phyloP scores from a whole-genome alignment of 2,888 invertebrate species.

The Cryptosula pallasiana region DNA sequence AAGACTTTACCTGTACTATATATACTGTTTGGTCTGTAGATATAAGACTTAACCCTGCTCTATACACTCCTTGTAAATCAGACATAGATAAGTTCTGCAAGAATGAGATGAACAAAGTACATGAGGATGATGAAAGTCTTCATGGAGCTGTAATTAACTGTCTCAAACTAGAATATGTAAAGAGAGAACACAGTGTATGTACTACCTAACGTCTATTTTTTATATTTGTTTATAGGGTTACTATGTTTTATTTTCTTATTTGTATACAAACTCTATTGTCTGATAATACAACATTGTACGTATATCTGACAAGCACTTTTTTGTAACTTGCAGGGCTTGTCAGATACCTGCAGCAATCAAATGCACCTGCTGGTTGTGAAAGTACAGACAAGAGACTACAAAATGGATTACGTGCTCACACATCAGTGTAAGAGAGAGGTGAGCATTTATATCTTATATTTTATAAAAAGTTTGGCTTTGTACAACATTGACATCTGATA shows the following conservation, averaged over 20 bases:
- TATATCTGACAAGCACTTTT: no score
- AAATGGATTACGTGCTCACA: constrained; percentile 79
- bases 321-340: background rate
- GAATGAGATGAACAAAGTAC: constrained; percentile 56
- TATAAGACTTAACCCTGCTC: constrained; percentile 77
- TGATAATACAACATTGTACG: no score
- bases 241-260: no score
- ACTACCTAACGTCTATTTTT: no score
- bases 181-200: background rate
- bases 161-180: constrained; percentile 59
- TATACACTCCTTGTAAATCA: constrained; percentile 72
- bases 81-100: constrained; percentile 75
- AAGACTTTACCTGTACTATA: no score
- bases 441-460: no score
- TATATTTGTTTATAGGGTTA: no score
- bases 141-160: constrained; percentile 81
- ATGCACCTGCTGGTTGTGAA: constrained; percentile 18
- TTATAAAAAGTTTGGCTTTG: no score
- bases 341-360: background rate
- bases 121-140: constrained; percentile 57
- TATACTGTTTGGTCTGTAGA: constrained; percentile 59
- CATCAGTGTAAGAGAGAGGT: constrained; percentile 70
- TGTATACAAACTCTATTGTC: no score
- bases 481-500: no score
- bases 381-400: constrained; percentile 62